Base-by-base conservation (phyloP, 1,140 invertebrate genomes). In the Conus betulinus region DNA sequence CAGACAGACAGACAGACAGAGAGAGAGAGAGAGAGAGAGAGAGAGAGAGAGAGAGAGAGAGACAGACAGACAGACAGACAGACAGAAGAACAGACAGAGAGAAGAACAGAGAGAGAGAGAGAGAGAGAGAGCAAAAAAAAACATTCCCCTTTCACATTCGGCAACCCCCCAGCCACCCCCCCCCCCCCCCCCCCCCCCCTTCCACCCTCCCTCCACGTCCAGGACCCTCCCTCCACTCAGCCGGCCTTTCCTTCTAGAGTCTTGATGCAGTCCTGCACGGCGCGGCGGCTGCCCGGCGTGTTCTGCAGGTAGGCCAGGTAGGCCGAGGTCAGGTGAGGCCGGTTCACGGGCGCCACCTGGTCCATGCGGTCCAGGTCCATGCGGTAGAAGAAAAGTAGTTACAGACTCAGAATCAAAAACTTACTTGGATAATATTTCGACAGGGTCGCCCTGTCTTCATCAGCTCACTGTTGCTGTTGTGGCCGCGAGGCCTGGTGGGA, bases 281-380 rank as follows among this genome's bases (percentile, higher is more conserved):
- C 94, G 63, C 94, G 93, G 25, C 89, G 89, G 0, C 94, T 94
- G 0, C 94, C 94, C 0, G 93, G 94, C 7, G 94, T 95, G 90
- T 95, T 95, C 85, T 94, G 94, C 8, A 95, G 91, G 89, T 95
- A 95, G 17, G 94, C 94, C 89, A 94, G 93, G 88, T 95, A 95
- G 20, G 93, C 91, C 10, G 91, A 89, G 25, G 90, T 88, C 93
- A 95, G 93, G 90, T 94, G 91, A 17, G 87, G 90, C 23, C 94
- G 82, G 84, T 92, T 94, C 0, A 89, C 53, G 0, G 92, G 92
- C 81, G 94, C 93, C 17, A 94, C 88, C 85, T 95, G 91, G 39
- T 94, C 91, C 82, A 95, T 63, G 89, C 90, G 93, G 89, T 95
- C 93, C 39, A 95, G 89, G 79, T 94, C 93, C 93, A 94, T 94